phyloP scores from a whole-genome alignment of 2,888 invertebrate species.

The Hipparchia semele region DNA sequence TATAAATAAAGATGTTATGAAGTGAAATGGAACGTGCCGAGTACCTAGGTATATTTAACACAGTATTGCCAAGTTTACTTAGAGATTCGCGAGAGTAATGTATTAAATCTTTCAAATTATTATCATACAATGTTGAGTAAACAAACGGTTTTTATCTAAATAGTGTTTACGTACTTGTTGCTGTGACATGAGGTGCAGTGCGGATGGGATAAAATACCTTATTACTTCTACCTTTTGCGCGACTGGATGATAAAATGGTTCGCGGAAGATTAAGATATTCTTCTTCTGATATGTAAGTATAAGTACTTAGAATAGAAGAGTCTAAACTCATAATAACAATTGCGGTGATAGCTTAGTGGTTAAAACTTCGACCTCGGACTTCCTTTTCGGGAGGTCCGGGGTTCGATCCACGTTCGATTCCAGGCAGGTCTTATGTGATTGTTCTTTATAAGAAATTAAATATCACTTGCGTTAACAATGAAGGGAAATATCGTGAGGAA shows the following conservation, averaged over 20 bases:
- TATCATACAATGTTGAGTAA: conserved; percentile 49
- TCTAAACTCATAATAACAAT: no score
- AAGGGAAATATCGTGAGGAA: no score
- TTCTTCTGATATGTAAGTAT: conserved; percentile 75
- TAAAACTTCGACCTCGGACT: no score
- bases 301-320: neutral
- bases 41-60: neutral
- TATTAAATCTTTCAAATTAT: conserved; percentile 29
- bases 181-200: neutral
- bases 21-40: conserved; percentile 55
- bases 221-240: neutral
- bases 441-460: no score
- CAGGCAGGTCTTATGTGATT: no score
- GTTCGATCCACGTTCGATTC: no score
- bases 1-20: conserved; percentile 18
- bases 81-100: conserved; percentile 56
- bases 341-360: no score
- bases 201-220: neutral
- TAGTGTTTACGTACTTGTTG: conserved; percentile 5
- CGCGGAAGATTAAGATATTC: conserved; percentile 71
- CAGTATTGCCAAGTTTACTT: conserved; percentile 69
- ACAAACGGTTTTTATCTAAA: conserved; percentile 35
- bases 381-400: no score
- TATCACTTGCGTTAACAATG: no score
- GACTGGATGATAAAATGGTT: conserved; percentile 55